Base-by-base conservation (phyloP, 2,888 invertebrate species). In the Oxystoma pomonae region DNA sequence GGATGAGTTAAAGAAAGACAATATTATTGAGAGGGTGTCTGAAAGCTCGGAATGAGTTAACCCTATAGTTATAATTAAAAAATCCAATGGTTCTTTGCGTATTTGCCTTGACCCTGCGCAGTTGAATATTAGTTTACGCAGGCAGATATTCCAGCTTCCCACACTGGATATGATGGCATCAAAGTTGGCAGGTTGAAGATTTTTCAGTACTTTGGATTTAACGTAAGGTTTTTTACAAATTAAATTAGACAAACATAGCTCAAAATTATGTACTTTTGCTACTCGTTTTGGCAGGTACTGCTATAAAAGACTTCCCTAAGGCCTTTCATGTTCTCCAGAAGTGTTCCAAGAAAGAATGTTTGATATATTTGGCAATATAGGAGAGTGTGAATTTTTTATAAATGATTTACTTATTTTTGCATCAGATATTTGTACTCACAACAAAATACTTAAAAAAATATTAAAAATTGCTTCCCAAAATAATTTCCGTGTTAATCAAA, bases 41-140 rank as follows among this genome's bases (percentile, higher is more conserved):
- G 35, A 12, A 7, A 35, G 35, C 12, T 7, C 35, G 12, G 35
- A 35, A 12, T 53, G 53, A 16, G 53, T 53, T 9, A 53, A 53
- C n/a, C 53, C 53, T 19, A 53, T 53, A 53, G 53, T 53, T 17
- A 53, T 53, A 9, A 16, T 53, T 53, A 53, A 53, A 53, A 53
- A 53, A 53, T 16, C 53, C 3, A 9, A 53, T 53, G n/a, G n/a
- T 17, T 17, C 16, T 9, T 16, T 53, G 7, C 5, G 53, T 5
- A 53, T 53, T 53, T 53, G 53, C n/a, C n/a, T 53, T 5, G 53
- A 53, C n/a, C 53, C n/a, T 9, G 16, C 53, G 5, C 53, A 19
- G 19, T n/a, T 53, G n/a, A 53, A 53, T 53, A 5, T 7, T 17
- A 3, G 7, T 9, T 53, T 53, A 53, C 16, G 53, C 7, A 3